Percentiles rank a stretch among this genome's conserved stretches.
Conservation (phyloP, 2,888 invertebrate species). For the Melanostoma scalare region DNA sequence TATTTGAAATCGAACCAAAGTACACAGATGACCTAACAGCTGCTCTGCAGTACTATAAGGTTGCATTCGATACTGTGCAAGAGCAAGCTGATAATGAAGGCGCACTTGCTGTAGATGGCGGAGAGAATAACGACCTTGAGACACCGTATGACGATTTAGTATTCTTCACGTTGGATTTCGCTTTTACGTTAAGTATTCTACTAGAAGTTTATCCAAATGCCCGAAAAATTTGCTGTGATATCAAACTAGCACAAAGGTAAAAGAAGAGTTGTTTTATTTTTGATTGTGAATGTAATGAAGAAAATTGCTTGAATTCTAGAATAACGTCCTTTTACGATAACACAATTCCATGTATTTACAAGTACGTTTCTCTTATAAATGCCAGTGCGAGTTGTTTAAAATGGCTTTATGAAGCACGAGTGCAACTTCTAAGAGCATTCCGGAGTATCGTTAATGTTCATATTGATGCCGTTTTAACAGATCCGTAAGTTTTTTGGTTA, state of each 20-base stretch:
- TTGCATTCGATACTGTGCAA: slow-evolving; percentile 81
- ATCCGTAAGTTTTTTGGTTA: slow-evolving; percentile 79
- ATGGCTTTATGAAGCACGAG: slow-evolving; percentile 79
- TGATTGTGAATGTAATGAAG: background rate
- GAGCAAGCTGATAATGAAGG: slow-evolving; percentile 80
- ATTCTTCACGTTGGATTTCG: slow-evolving; percentile 87
- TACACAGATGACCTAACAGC: slow-evolving; percentile 85
- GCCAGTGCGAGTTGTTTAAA: slow-evolving; percentile 76
- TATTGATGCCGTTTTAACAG: slow-evolving; percentile 79
- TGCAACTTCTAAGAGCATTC: slow-evolving; percentile 83
- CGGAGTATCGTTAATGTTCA: slow-evolving; percentile 80
- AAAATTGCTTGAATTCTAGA: slow-evolving; percentile 82
- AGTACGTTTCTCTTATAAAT: slow-evolving; percentile 83
- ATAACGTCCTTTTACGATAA: slow-evolving; percentile 90
- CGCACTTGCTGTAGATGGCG: slow-evolving; percentile 76
- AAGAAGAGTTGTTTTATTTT: background rate
- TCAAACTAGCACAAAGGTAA: slow-evolving; percentile 84
- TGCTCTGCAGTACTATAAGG: slow-evolving; percentile 83
- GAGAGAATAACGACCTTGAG: slow-evolving; percentile 75
- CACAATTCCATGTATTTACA: slow-evolving; percentile 88
- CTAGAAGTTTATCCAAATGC: slow-evolving; percentile 86
- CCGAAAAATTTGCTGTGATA: slow-evolving; percentile 83
- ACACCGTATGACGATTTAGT: slow-evolving; percentile 86
- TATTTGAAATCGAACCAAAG: slow-evolving; percentile 84
- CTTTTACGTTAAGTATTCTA: slow-evolving; percentile 87